Conservation (phyloP, 23 tunicate species). For the Ciona savignyi region DNA sequence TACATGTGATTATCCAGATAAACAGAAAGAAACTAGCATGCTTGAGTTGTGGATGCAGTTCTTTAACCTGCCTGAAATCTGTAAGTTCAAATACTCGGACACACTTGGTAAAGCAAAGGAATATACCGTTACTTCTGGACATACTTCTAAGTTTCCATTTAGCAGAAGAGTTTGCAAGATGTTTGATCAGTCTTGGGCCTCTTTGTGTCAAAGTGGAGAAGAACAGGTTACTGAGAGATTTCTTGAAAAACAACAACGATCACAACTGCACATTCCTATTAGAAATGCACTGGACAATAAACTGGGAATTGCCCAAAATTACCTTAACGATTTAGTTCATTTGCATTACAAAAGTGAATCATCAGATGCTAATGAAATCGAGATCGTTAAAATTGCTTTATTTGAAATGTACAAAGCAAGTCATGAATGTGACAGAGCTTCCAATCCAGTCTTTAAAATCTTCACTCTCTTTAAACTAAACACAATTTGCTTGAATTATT, state of each 20-base stretch:
- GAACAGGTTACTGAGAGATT: no score
- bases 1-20: background rate
- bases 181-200: slow-evolving; percentile 14
- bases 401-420: background rate
- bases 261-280: no score
- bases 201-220: no score
- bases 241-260: no score
- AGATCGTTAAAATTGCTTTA: background rate
- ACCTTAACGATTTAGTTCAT: slow-evolving; percentile 9
- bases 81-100: background rate
- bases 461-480: background rate
- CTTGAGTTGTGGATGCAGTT: slow-evolving; percentile 1
- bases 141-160: slow-evolving; percentile 34
- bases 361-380: background rate
- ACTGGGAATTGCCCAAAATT: no score
- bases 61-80: slow-evolving; percentile 5
- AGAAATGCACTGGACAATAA: no score
- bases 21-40: background rate
- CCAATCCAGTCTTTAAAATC: background rate
- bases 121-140: slow-evolving; percentile 8
- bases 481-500: background rate
- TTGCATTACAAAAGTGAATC: slow-evolving; percentile 4
- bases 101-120: slow-evolving; percentile 11
- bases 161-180: slow-evolving; percentile 17
- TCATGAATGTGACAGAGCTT: background rate